Conservation (phyloP, 2,113 vertebrate genomes). For the Eptatretus burgeri region DNA sequence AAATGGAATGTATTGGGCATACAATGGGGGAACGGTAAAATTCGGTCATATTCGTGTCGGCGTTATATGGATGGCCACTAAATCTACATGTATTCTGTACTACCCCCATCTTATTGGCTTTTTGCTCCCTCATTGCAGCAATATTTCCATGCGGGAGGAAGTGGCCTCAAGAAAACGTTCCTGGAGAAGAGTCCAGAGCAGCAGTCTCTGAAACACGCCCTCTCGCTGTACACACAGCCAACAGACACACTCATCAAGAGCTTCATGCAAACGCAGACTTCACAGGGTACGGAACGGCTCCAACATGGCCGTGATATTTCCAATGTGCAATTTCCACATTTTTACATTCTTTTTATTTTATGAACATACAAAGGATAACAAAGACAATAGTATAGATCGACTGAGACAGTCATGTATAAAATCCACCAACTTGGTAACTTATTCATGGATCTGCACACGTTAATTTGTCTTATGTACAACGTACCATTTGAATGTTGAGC, state of each 20-base stretch:
- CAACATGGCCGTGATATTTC: not conserved
- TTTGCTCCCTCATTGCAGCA: conserved; percentile 6
- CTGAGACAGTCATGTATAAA: not conserved
- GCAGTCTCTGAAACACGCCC: conserved; percentile 67
- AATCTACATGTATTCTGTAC: too few relatives aligned
- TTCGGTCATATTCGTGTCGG: too few relatives aligned
- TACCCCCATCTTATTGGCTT: not conserved
- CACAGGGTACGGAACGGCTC: conserved; percentile 42
- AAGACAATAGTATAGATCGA: not conserved
- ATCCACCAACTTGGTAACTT: too few relatives aligned
- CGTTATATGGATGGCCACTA: too few relatives aligned
- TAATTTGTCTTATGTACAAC: too few relatives aligned
- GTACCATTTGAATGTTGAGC: too few relatives aligned
- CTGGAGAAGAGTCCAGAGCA: conserved; percentile 78
- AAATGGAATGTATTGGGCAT: too few relatives aligned
- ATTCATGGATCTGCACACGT: too few relatives aligned
- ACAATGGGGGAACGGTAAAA: too few relatives aligned
- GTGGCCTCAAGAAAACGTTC: conserved; percentile 81
- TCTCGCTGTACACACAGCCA: conserved; percentile 85
- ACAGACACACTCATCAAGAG: conserved; percentile 93
- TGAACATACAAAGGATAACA: not conserved
- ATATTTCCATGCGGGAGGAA: conserved; percentile 76
- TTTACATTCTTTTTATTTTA: not conserved
- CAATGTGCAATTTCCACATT: not conserved
- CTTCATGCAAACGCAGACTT: conserved; percentile 68